Percentiles rank a stretch among this genome's conserved stretches.
Conservation (phyloP, 2,888 invertebrate species). For the Portevinia maculata region DNA sequence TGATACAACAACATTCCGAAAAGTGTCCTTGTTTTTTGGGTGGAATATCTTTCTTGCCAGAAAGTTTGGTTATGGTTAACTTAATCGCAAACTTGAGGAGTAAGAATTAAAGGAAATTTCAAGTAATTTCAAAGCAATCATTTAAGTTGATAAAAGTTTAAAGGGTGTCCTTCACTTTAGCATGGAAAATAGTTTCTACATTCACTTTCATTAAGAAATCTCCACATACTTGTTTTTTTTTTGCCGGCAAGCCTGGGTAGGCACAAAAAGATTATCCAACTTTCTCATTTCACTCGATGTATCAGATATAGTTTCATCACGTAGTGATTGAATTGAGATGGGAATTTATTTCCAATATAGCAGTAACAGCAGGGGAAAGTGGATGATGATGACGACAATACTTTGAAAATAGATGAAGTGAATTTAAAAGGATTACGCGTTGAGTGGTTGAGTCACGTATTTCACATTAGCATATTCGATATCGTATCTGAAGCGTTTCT, state of each 20-base stretch:
- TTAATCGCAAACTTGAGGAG: not conserved
- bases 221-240: not conserved
- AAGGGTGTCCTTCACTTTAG: conserved; percentile 2
- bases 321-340: conserved; percentile 61
- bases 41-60: not conserved
- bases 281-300: conserved; percentile 2
- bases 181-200: conserved; percentile 19
- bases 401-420: conserved; percentile 23
- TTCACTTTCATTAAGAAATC: not conserved
- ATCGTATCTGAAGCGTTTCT: conserved; percentile 46
- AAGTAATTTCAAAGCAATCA: not conserved
- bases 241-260: not conserved
- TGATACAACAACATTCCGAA: not conserved
- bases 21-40: not conserved
- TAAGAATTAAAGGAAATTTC: not conserved
- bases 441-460: conserved; percentile 52
- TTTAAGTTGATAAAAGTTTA: conserved; percentile 28
- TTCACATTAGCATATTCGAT: conserved; percentile 52
- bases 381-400: conserved; percentile 29
- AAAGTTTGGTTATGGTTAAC: not conserved
- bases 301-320: conserved; percentile 43
- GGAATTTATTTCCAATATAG: conserved; percentile 45
- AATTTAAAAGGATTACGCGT: conserved; percentile 33
- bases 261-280: not conserved
- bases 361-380: not conserved